Evolutionary conservation across 2,113 vertebrate genomes (phyloP).

Genomic region (Regulus satrapa): DNA sequence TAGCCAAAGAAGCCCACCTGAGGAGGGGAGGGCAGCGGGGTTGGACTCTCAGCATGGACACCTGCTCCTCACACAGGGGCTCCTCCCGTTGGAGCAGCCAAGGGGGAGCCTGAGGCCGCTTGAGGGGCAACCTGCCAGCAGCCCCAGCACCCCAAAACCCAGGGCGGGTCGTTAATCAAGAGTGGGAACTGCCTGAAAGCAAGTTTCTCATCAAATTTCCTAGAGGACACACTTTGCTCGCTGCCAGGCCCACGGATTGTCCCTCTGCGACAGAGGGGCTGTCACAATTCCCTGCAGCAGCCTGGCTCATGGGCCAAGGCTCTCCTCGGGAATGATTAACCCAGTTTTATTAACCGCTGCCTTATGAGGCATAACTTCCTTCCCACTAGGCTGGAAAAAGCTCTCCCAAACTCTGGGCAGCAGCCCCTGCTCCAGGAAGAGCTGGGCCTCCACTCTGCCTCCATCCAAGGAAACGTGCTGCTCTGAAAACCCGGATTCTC

Average conservation of each 20-base stretch:
- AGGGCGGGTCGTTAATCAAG: accelerated
- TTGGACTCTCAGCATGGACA: not conserved
- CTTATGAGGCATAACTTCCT: not conserved
- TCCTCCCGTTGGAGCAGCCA: not conserved
- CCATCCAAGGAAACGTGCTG: not conserved
- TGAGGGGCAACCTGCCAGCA: not conserved
- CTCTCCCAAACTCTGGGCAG: not conserved
- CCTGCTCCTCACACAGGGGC: not conserved
- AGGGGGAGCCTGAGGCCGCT: not conserved
- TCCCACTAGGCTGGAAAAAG: not conserved
- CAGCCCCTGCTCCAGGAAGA: not conserved
- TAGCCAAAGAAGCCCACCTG: conserved; percentile 98
- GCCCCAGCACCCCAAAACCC: not conserved
- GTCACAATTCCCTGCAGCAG: not conserved
- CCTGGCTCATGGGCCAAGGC: not conserved
- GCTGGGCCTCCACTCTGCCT: not conserved
- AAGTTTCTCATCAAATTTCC: not conserved
- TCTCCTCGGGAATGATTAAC: conserved; percentile 19
- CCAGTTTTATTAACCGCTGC: not conserved
- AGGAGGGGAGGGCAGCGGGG: not conserved
- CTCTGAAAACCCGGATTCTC: not conserved
- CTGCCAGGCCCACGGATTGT: not conserved
- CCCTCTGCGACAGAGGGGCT: not conserved
- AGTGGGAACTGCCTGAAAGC: not conserved
- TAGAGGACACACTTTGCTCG: not conserved